Evolutionary conservation across 1,140 invertebrate species (phyloP), one percentile per base, ranked within the genome.

Genomic region (Pseudomyrmex flavicornis): DNA sequence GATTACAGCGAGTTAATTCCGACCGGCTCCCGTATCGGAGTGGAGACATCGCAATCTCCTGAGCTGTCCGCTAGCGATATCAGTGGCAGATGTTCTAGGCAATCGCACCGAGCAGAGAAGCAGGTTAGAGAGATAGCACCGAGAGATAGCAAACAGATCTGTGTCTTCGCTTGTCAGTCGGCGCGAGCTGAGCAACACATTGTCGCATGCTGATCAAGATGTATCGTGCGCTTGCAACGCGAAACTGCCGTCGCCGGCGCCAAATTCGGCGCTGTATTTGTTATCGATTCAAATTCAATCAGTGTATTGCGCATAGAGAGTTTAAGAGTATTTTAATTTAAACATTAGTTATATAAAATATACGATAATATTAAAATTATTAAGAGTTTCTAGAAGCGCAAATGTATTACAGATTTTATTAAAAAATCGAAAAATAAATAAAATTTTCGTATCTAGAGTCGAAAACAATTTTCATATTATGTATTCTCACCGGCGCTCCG

Each of bases 11-110:
- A 46, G 65, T 69, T 80, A 80, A 80, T 80, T 72, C 22, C 54
- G 54, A 80, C 44, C 52, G 63, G 63, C 58, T 72, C 50, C 12
- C 52, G 8, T 80, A 80, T 80, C 66, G 66, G 76, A 72, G 48
- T 70, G 35, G 76, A 80, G 76, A 80, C 66, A 80, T 80, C 66
- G 76, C 66, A 80, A 80, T 80, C 76, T 80, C 76, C 76, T 80
- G 66, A 80, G 76, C 76, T 80, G 76, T 80, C 76, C 66, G 76
- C 76, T 44, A 72, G 66, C 65, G 76, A 80, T 80, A 80, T 80
- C 76, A 80, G 76, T 59, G 76, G 76, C 76, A 80, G 76, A 80
- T 80, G 76, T 80, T 80, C 54, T 22, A 58, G 54, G 76, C 76
- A 80, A 80, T 80, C 76, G 66, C 76, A 20, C 54, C 76, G 20